A percentile compares a stretch with the other conserved stretches of the same genome.
Evolutionary conservation across 2,797 vertebrate genomes (phyloP).

Genomic region (Sebastes oblongus): DNA sequence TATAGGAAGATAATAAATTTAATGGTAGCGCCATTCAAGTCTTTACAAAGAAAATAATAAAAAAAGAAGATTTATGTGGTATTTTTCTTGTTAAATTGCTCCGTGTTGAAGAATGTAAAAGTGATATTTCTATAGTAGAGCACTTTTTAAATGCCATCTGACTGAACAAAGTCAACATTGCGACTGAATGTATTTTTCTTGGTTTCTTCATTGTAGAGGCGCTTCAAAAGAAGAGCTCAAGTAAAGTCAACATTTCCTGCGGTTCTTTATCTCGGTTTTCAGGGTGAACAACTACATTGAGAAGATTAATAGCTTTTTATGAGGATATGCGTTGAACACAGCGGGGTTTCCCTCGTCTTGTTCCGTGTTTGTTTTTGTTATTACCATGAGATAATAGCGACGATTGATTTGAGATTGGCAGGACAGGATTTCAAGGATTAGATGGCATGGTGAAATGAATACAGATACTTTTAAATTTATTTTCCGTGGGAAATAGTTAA

Average conservation of each 20-base stretch:
- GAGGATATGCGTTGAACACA: conserved; percentile 77
- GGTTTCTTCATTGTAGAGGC: conserved; percentile 47
- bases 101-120: not conserved
- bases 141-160: conserved; percentile 12
- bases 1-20: conserved; percentile 16
- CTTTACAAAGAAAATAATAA: conserved; percentile 2
- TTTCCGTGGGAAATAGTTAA: not conserved
- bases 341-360: conserved; percentile 73
- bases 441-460: conserved; percentile 16
- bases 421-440: conserved; percentile 49
- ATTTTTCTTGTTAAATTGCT: conserved; percentile 7
- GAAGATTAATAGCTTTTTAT: conserved; percentile 82
- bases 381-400: conserved; percentile 76
- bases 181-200: conserved; percentile 18
- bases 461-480: not conserved
- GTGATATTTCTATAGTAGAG: not conserved
- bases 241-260: conserved; percentile 83
- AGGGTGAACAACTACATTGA: conserved; percentile 81
- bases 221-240: conserved; percentile 70
- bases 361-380: conserved; percentile 83
- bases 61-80: not conserved
- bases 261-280: conserved; percentile 83
- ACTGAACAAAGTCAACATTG: conserved; percentile 29
- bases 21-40: not conserved
- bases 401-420: conserved; percentile 62